These are phyloP conservation scores for Nautilus pompilius DNA, from an alignment of 1,140 invertebrate genomes.

Conservation along the genomic window DNA sequence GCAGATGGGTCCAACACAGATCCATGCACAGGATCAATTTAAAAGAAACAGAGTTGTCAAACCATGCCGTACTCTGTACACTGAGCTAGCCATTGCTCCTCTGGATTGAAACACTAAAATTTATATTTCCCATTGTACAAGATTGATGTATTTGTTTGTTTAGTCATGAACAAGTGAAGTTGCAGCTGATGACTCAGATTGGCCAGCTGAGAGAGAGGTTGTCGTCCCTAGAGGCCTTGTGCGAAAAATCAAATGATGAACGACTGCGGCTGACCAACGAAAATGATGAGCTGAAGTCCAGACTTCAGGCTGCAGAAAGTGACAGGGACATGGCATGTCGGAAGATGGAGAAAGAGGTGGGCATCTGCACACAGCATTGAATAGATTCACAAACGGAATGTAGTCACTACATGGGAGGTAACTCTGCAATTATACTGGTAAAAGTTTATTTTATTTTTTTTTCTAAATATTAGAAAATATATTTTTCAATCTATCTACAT, in stretches of 20 bases:
- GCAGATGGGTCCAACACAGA: too few species aligned
- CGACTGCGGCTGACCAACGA: slow-evolving; percentile 33
- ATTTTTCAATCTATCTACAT: too few species aligned
- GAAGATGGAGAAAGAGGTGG: slow-evolving; percentile 51
- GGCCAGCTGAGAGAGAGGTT: slow-evolving; percentile 37
- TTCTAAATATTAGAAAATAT: too few species aligned
- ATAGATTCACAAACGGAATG: too few species aligned
- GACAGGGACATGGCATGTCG: slow-evolving; percentile 45
- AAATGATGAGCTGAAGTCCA: slow-evolving; percentile 42
- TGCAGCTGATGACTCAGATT: slow-evolving; percentile 31
- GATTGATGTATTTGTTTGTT: too few species aligned
- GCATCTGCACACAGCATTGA: too few species aligned
- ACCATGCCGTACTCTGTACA: not conserved
- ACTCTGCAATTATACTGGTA: too few species aligned
- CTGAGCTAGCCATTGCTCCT: not conserved
- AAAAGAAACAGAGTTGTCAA: too few species aligned
- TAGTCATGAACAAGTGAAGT: slow-evolving; percentile 32
- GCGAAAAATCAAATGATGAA: slow-evolving; percentile 43
- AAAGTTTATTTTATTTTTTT: too few species aligned
- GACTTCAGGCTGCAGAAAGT: slow-evolving; percentile 27
- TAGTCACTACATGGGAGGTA: too few species aligned
- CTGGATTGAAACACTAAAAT: not conserved
- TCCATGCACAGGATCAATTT: too few species aligned
- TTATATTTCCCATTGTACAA: not conserved
- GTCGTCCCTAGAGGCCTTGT: slow-evolving; percentile 33